Evolutionary conservation across 2,888 invertebrate species (phyloP), one percentile per base, ranked within the genome.

Genomic region (Nipponacmea schrenckii): DNA sequence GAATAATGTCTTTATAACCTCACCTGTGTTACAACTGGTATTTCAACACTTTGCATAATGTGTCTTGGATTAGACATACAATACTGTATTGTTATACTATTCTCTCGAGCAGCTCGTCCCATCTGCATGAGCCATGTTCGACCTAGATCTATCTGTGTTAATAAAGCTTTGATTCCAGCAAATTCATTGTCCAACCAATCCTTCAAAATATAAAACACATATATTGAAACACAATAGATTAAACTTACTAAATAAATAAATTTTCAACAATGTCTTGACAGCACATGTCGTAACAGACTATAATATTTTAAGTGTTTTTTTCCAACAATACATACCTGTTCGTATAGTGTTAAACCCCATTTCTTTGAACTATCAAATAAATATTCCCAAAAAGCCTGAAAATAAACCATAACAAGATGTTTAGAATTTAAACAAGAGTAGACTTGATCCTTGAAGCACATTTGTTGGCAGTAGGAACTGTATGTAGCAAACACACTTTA

Each of bases 101-200:
- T 70, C 15, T 77, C 70, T 39, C 69, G 48, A 0, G 87, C 87
- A 12, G 82, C 86, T 24, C 74, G 69, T 1, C 83, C 85, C 86
- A 87, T 86, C 74, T 82, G 78, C 20, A 67, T 72, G 65, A 87
- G 68, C 87, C 87, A 87, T 8, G 72, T 64, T 26, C 74, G 68
- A 5, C 84, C 86, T 1, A 84, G 67, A 24, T 63, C 48, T 8
- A 85, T 69, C 64, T 84, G 78, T 10, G 76, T 70, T 39, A 78
- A 72, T 7, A 83, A 72, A 12, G 79, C 76, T 20, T 77, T 70
- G 17, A 84, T 75, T 17, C 80, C 77, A 64, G 79, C 77, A 26
- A 83, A 80, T 68, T 85, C 82, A 46, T 74, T 72, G 56, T 85
- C 81, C 70, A 87, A 69, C 84, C 84, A 86, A 69, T 86, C 86